A percentile compares a stretch with the other conserved stretches of the same genome.
phyloP scores from a whole-genome alignment of 2,797 vertebrate genomes.

The Bufotes viridis region DNA sequence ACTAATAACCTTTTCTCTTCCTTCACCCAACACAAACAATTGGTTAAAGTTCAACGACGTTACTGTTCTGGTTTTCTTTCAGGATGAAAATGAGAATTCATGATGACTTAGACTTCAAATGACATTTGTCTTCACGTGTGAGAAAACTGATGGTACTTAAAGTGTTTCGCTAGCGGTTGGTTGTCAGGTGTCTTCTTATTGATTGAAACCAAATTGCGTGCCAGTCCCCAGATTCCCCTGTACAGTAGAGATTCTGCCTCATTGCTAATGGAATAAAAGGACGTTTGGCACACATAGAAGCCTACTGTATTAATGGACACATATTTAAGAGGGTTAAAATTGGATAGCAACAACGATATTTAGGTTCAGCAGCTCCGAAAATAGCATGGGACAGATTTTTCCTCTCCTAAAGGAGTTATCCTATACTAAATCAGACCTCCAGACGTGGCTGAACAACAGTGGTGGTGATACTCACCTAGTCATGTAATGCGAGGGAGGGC shows the following conservation, averaged over 20 bases:
- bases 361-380: neutral
- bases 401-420: no score
- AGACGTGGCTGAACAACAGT: no score
- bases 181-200: constrained; percentile 29
- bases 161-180: constrained; percentile 4
- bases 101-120: constrained; percentile 66
- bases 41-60: constrained; percentile 47
- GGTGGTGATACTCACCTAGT: no score
- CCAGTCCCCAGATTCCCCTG: neutral
- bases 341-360: neutral
- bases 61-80: constrained; percentile 44
- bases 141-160: constrained; percentile 69
- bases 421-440: no score
- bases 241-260: constrained; percentile 1
- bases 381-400: neutral
- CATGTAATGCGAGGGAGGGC: no score
- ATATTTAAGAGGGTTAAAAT: neutral
- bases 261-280: constrained; percentile 23
- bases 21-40: constrained; percentile 46
- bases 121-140: constrained; percentile 74
- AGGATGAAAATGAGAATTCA: constrained; percentile 70
- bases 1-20: constrained; percentile 33
- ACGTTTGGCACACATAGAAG: neutral
- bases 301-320: neutral
- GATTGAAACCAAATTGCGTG: constrained; percentile 38